Percentiles rank a stretch among this genome's conserved stretches.
phyloP scores from a whole-genome alignment of 2,113 vertebrate genomes.

The Pteropus alecto region DNA sequence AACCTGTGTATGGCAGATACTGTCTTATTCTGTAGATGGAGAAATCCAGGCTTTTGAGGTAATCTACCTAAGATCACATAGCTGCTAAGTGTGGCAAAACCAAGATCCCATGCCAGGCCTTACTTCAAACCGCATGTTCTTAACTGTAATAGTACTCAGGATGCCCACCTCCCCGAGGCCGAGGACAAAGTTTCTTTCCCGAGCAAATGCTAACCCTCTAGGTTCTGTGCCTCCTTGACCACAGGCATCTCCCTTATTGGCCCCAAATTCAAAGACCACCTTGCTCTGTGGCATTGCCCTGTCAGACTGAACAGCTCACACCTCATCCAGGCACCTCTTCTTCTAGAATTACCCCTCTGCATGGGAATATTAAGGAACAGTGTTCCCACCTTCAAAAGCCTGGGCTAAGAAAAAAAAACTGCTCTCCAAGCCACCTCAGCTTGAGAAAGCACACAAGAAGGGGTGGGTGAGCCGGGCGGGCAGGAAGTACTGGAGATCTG shows the following conservation, averaged over 20 bases:
- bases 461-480: neutral
- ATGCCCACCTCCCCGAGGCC: neutral
- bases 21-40: neutral
- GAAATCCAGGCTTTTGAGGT: neutral
- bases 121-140: neutral
- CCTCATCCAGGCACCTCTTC: neutral
- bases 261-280: neutral
- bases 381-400: neutral
- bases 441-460: neutral
- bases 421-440: neutral
- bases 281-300: neutral
- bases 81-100: neutral
- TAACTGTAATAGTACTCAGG: neutral
- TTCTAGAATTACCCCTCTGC: neutral
- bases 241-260: neutral
- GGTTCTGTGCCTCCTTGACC: neutral
- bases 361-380: neutral
- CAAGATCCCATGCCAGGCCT: neutral
- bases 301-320: neutral
- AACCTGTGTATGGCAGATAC: neutral
- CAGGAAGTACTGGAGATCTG: neutral
- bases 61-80: neutral
- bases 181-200: neutral
- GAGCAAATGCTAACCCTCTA: neutral
- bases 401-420: conserved; percentile 15